Base-by-base conservation (phyloP, 2,113 vertebrate species). In the Ciconia boyciana region DNA sequence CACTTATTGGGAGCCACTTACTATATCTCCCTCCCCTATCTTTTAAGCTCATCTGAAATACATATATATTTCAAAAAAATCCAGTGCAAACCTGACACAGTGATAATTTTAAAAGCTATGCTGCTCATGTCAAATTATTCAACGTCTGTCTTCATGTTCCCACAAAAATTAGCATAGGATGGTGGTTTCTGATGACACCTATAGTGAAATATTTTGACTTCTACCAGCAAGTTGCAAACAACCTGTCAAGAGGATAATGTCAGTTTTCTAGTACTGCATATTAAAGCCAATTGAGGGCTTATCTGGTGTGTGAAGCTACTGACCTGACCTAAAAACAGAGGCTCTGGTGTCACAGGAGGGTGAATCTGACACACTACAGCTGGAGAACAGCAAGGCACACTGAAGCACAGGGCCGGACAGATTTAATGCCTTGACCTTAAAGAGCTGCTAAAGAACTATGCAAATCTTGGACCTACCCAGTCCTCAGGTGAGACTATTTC, bases 161-260 rank as follows among this genome's bases (percentile, higher is more conserved):
- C 97, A 98, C 96, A 98, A 97, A 98, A 98, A 98, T 98, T 98
- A 98, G 98, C 98, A 98, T 98, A 98, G 97, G 98, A 98, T 98
- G 97, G 98, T 98, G 98, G 98, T 98, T 98, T 98, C 97, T 97
- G 98, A 98, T 98, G 98, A 98, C 98, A 98, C 97, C 97, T 98
- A 95, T 96, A 96, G 97, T 98, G 98, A 98, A 98, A 98, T 98
- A 98, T 98, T 98, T 98, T 98, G 98, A 98, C 97, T 98, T 98
- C 97, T 93, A 97, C 97, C 97, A 98, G 97, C 97, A 98, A 98
- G 98, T 97, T 98, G 97, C 98, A 98, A 98, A 98, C 98, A 98
- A 98, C 96, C 98, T 98, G 98, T 98, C 98, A 98, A 97, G 96
- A 97, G 85, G 97, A 98, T 98, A 98, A 98, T 98, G 98, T 98